These are phyloP conservation scores for Steinernema hermaphroditum DNA, from an alignment of 2,888 invertebrate species.

Conservation along the genomic window DNA sequence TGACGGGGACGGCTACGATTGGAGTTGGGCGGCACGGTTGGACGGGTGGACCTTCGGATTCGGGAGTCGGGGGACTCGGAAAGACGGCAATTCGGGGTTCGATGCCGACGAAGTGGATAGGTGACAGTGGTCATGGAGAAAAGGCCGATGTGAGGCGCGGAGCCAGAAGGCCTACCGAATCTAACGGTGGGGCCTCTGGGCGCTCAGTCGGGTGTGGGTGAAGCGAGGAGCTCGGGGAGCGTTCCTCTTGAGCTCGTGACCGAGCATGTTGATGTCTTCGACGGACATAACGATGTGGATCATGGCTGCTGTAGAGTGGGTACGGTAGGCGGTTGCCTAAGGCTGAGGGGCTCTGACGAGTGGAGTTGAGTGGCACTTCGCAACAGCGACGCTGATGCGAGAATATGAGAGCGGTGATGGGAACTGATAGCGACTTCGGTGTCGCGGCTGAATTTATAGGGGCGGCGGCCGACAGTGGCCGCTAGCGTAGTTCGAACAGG, in stretches of 20 bases:
- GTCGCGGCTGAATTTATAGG: constrained; percentile 28
- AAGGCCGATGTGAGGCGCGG: neutral
- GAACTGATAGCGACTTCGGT: constrained; percentile 21
- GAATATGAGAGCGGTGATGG: constrained; percentile 29
- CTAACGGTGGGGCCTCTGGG: constrained; percentile 23
- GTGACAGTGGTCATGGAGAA: constrained; percentile 7
- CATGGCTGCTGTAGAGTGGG: neutral
- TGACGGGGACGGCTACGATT: neutral
- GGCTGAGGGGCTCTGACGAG: neutral
- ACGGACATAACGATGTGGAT: constrained; percentile 29
- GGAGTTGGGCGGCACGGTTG: neutral
- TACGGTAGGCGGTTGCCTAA: constrained; percentile 7
- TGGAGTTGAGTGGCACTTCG: constrained; percentile 5
- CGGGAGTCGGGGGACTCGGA: neutral
- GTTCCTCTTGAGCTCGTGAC: constrained; percentile 20
- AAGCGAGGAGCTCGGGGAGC: neutral
- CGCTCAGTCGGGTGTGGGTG: constrained; percentile 1
- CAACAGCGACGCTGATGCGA: constrained; percentile 21
- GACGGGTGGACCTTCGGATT: constrained; percentile 7
- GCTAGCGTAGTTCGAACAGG: constrained; percentile 18
- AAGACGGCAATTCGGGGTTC: constrained; percentile 1
- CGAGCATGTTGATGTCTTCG: constrained; percentile 27
- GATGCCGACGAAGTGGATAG: neutral
- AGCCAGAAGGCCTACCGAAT: neutral
- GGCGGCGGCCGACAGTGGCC: constrained; percentile 27